Percentiles rank a stretch among this genome's conserved stretches.
Evolutionary conservation across 2,888 invertebrate species (phyloP).

Genomic region (Neocrepidodera transversa): DNA sequence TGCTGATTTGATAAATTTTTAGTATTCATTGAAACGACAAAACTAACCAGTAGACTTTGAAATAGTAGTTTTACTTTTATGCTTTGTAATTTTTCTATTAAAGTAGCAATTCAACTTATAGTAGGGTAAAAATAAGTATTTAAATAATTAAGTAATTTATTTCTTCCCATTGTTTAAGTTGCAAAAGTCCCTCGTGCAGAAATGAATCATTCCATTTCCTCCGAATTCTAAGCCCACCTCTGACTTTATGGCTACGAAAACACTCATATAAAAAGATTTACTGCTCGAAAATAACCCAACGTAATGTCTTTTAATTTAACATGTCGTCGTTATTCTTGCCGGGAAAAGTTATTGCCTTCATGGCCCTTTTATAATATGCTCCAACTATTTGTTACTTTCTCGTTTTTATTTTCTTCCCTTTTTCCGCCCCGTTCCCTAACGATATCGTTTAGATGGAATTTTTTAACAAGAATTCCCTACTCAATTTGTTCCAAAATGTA

Average conservation of each 20-base stretch:
- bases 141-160: conserved; percentile 5
- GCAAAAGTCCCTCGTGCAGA: not conserved
- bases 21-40: too few relatives aligned
- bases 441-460: conserved; percentile 13
- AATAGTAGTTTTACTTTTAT: too few relatives aligned
- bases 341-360: conserved; percentile 41
- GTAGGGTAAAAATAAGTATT: not conserved
- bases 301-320: conserved; percentile 59
- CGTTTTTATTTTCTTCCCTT: conserved; percentile 21
- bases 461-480: not conserved
- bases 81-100: too few relatives aligned
- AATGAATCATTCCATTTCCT: conserved; percentile 41
- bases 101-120: too few relatives aligned
- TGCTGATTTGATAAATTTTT: too few relatives aligned
- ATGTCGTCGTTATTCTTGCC: conserved; percentile 54
- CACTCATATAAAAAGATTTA: conserved; percentile 59
- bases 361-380: conserved; percentile 33
- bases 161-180: conserved; percentile 3
- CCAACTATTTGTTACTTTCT: conserved; percentile 29
- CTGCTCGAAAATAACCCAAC: conserved; percentile 53
- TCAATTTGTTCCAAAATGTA: conserved; percentile 1
- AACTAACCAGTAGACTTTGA: too few relatives aligned
- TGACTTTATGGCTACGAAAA: conserved; percentile 54
- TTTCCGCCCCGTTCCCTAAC: conserved; percentile 2
- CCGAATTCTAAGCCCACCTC: conserved; percentile 32